Base-by-base conservation (phyloP, 2,888 invertebrate genomes). In the Artemia sinica region DNA sequence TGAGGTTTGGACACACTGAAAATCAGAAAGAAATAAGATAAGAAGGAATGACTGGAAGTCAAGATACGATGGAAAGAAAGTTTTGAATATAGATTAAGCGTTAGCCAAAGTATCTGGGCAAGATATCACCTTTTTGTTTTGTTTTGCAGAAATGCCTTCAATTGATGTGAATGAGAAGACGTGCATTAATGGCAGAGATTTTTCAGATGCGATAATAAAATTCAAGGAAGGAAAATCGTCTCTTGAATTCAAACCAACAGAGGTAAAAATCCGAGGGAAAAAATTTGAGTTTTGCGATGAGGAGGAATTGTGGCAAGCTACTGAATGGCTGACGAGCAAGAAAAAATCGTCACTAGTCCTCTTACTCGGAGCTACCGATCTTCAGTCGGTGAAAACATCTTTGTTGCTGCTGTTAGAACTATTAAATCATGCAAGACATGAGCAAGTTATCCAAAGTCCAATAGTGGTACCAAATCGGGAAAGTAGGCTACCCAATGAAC, bases 181-280 rank as follows among this genome's bases (percentile, higher is more conserved):
- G 4, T 52, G 13, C 13, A 2, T 52, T 3, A 52, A 52, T n/a
- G 52, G 52, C 52, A 52, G n/a, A n/a, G 52, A 52, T n/a, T 52
- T 52, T n/a, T 2, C 52, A n/a, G 52, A 52, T 1, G 52, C 52
- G 4, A 52, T 52, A 1, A 52, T 52, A n/a, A n/a, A 13, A 52
- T n/a, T 52, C 13, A 13, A n/a, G n/a, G 52, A n/a, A n/a, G 52
- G 52, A 2, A 52, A 52, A 52, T n/a, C 52, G 2, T n/a, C 52
- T 13, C 13, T 52, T 13, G 28, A 28, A 28, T 28, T 28, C 1
- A 28, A 28, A 28, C 28, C 28, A 28, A 4, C 52, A 52, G 13
- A 52, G 52, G 52, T 52, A n/a, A 52, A 52, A 52, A 52, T 52
- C 52, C 13, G n/a, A 52, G n/a, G 2, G 52, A 52, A 52, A n/a